Evolutionary conservation across 1,140 invertebrate species (phyloP).

Genomic region (Anastatus disparis): DNA sequence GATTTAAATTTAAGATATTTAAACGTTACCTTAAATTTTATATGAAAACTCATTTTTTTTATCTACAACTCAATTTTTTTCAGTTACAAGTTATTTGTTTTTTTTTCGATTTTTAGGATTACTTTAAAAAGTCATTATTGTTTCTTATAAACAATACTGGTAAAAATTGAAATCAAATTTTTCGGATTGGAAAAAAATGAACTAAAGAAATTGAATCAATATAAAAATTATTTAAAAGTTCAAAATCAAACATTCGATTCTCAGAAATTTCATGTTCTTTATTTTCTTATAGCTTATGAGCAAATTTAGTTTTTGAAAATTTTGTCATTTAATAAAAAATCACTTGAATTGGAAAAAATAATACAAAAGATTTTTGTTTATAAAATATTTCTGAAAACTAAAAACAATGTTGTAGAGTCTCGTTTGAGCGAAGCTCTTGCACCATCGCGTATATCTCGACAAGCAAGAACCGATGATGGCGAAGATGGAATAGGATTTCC

Average conservation of each 20-base stretch:
- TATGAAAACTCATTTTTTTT: no score
- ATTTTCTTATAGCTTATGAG: neutral
- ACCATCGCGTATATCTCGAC: conserved; percentile 50
- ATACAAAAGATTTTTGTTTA: neutral
- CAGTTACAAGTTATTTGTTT: no score
- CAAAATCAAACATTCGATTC: neutral
- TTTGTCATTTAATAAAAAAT: neutral
- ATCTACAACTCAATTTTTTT: no score
- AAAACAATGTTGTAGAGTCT: conserved; percentile 63
- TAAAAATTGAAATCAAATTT: no score
- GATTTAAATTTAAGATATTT: no score
- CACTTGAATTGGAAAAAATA: neutral
- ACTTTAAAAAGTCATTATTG: no score
- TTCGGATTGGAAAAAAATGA: no score
- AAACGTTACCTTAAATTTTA: no score
- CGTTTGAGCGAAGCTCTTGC: conserved; percentile 61
- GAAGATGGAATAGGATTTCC: conserved; percentile 77
- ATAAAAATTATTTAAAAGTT: conserved; percentile 3
- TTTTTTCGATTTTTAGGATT: no score
- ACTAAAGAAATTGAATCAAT: no score
- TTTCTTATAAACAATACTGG: no score
- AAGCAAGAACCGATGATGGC: conserved; percentile 52
- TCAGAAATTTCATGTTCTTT: neutral
- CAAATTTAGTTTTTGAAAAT: neutral
- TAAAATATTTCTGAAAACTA: no score